A percentile compares a stretch with the other conserved stretches of the same genome.
Conservation (phyloP, 2,888 invertebrate genomes). For the Epinotia bilunana region DNA sequence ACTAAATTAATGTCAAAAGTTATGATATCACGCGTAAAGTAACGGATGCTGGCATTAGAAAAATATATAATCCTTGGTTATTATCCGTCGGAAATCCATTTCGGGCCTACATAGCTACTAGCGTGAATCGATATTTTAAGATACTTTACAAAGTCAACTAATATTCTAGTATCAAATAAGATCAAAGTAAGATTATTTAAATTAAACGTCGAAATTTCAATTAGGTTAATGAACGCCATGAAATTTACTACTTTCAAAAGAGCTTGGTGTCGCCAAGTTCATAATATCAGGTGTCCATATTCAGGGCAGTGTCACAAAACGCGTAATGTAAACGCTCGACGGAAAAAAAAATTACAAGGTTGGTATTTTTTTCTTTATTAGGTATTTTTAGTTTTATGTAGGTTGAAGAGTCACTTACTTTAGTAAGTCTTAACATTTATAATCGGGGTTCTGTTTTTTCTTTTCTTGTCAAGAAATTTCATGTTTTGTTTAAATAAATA, state of each 20-base stretch:
- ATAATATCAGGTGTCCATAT: conserved; percentile 52
- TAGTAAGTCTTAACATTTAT: too few species aligned
- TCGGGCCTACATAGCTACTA: not conserved
- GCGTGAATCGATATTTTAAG: not conserved
- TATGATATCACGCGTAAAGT: too few species aligned
- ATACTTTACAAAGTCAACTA: not conserved
- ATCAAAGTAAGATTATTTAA: conserved; percentile 56
- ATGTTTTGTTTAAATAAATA: too few species aligned
- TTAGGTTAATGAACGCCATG: conserved; percentile 58
- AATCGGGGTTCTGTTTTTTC: too few species aligned
- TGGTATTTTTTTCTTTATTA: not conserved
- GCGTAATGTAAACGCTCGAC: not conserved
- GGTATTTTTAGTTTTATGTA: not conserved
- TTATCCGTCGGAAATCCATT: not conserved
- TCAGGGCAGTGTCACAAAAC: conserved; percentile 44
- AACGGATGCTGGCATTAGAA: too few species aligned
- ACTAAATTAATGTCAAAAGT: too few species aligned
- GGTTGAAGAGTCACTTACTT: too few species aligned
- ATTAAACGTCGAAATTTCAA: conserved; percentile 69
- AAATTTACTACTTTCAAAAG: conserved; percentile 54
- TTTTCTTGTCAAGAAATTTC: too few species aligned
- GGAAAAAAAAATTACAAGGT: too few species aligned
- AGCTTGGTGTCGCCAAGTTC: conserved; percentile 50
- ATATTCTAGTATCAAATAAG: not conserved
- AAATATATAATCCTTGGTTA: too few species aligned